Base-by-base conservation (phyloP, 2,888 invertebrate species). In the Meganola albula region DNA sequence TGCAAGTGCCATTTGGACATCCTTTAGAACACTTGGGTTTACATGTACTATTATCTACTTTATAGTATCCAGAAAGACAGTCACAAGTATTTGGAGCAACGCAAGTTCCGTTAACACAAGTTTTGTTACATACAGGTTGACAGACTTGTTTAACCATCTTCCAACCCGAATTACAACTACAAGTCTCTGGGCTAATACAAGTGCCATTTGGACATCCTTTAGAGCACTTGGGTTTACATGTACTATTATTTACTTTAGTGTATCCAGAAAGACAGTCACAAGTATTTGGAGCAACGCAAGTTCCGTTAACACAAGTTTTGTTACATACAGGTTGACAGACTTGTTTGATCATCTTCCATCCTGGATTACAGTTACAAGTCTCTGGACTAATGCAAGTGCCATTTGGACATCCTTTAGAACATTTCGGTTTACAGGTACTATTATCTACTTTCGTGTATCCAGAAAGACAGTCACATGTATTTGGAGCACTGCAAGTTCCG, bases 271-370 rank as follows among this genome's bases (percentile, higher is more conserved):
- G 4, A 16, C 45, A 49, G 1, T 11, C n/a, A 2, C 48, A 49
- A 0, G 11, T 39, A 1, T 45, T 27, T 8, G 49, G 45, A 1
- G 21, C 35, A 1, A 31, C 14, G n/a, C 49, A 50, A 0, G 10
- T 32, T 0, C 35, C 26, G 1, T 45, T 36, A 0, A 22, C 2
- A 10, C 48, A 52, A 0, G 37, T 11, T 2, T 28, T 27, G 0
- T 16, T 26, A 8, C 51, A 48, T 20, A 42, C 14, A 0, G 47
- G 43, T 18, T 34, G 26, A 20, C 45, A 47, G 4, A 16, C 8
- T 27, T 12, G 6, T n/a, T 31, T 34, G 0, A 1, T 6, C 12
- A 27, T 12, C 9, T 10, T 10, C 35, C 35, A 47, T 12, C 48
- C 48, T 21, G 16, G 2, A 20, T 34, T 6, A 12, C 48, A 48